phyloP scores from a whole-genome alignment of 1,140 invertebrate species.

The Hycleus cichorii region DNA sequence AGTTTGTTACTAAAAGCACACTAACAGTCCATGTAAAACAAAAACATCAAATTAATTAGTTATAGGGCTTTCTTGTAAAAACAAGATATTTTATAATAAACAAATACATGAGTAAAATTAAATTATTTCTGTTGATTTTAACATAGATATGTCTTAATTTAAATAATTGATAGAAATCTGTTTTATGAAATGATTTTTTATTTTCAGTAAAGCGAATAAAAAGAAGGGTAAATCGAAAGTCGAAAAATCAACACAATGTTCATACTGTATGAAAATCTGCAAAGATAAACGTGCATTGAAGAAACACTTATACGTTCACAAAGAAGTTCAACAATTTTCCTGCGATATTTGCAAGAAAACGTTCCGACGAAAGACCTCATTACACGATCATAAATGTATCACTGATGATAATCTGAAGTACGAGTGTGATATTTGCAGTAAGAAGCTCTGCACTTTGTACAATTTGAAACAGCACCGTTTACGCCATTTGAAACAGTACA shows the following conservation, averaged over 20 bases:
- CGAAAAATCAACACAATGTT: constrained; percentile 13
- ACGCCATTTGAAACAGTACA: constrained; percentile 49
- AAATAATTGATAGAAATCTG: too few species aligned
- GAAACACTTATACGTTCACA: constrained; percentile 52
- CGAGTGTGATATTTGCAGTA: constrained; percentile 39
- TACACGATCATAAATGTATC: constrained; percentile 44
- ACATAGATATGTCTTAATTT: too few species aligned
- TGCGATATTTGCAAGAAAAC: constrained; percentile 45
- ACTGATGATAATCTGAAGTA: constrained; percentile 30
- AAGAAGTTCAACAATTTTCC: constrained; percentile 51
- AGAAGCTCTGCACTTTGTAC: constrained; percentile 59
- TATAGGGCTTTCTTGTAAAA: too few species aligned
- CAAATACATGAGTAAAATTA: too few species aligned
- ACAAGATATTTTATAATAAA: too few species aligned
- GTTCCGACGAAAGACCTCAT: constrained; percentile 26
- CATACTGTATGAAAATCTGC: constrained; percentile 51
- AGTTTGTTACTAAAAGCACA: too few species aligned
- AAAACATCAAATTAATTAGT: too few species aligned
- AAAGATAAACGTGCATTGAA: constrained; percentile 45
- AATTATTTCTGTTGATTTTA: too few species aligned
- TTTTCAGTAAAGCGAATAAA: not conserved
- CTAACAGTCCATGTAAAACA: too few species aligned
- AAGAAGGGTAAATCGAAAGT: constrained; percentile 2
- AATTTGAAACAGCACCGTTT: constrained; percentile 58
- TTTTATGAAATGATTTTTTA: too few species aligned